A percentile compares a stretch with the other conserved stretches of the same genome.
Conservation (phyloP, 2,113 vertebrate species). For the Lepus timidus region DNA sequence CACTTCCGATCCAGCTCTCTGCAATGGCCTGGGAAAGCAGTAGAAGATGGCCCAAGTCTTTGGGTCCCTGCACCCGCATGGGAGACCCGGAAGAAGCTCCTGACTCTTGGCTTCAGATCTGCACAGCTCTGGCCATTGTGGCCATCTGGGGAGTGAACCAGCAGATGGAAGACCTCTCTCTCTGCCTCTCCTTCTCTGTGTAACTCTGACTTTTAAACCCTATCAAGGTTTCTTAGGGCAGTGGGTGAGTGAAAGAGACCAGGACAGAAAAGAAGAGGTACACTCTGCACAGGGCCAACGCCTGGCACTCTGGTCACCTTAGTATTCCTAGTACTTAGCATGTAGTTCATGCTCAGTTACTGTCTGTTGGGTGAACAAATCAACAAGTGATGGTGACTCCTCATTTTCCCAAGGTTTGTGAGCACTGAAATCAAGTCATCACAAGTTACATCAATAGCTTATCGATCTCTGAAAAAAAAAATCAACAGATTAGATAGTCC, state of each 20-base stretch:
- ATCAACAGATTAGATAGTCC: not conserved
- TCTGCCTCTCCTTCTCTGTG: no score
- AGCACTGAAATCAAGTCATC: not conserved
- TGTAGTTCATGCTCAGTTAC: not conserved
- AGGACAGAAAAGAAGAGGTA: not conserved
- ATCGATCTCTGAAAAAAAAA: not conserved
- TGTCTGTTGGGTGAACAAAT: not conserved
- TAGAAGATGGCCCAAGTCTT: no score
- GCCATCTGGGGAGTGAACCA: no score
- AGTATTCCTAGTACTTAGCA: not conserved
- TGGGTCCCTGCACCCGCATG: no score
- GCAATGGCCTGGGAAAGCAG: no score
- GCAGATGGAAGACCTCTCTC: no score
- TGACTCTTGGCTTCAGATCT: no score
- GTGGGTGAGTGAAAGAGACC: not conserved
- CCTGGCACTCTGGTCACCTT: not conserved
- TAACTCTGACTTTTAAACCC: no score
- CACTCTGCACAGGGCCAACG: not conserved
- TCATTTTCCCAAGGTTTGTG: not conserved
- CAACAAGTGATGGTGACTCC: not conserved
- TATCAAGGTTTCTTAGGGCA: not conserved
- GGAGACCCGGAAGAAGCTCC: no score
- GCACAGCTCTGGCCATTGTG: no score
- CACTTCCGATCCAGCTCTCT: no score
- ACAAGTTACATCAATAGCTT: not conserved